Base-by-base conservation (phyloP, 2,888 invertebrate genomes). In the Pandemis cinnamomeana region DNA sequence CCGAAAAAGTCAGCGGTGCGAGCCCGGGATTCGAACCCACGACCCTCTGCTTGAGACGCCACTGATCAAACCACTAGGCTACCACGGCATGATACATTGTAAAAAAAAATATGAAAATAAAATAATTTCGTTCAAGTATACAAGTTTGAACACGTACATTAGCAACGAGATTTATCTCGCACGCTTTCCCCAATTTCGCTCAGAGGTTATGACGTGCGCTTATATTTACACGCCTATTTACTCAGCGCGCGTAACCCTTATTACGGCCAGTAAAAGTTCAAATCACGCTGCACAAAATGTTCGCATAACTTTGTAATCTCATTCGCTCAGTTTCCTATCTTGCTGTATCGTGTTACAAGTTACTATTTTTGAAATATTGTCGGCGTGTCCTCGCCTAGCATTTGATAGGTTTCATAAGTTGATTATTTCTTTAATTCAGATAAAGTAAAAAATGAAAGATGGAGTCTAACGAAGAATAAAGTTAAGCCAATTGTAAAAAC, bases 141-240 rank as follows among this genome's bases (percentile, higher is more conserved):
- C 69, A 44, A 73, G 69, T 84, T 64, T 81, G 80, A 80, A 83
- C 81, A 72, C 42, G 71, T 63, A 78, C 76, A 80, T 80, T 75
- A 81, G 80, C 80, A 83, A 83, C 81, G 77, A 81, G 83, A 89
- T 88, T 86, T 88, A 87, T 88, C 83, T 83, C 85, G 80, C 83
- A 84, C 84, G 82, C 78, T 87, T 88, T 86, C 85, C 86, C 81
- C 87, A 86, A 87, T 88, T 87, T 87, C 80, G 77, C 80, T 81
- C 81, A 83, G 79, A 84, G 80, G 82, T 85, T 87, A 85, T 87
- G 86, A 86, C 81, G 82, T 79, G 80, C 80, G 77, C 80, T 84
- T 80, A 83, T 79, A 76, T 75, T 80, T 78, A 72, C 71, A 74
- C 70, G 61, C 61, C 11, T 67, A 67, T 67, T 67, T 27, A 44